Evolutionary conservation across 2,888 invertebrate species (phyloP), one percentile per base, ranked within the genome.

Genomic region (Papilio demoleus): DNA sequence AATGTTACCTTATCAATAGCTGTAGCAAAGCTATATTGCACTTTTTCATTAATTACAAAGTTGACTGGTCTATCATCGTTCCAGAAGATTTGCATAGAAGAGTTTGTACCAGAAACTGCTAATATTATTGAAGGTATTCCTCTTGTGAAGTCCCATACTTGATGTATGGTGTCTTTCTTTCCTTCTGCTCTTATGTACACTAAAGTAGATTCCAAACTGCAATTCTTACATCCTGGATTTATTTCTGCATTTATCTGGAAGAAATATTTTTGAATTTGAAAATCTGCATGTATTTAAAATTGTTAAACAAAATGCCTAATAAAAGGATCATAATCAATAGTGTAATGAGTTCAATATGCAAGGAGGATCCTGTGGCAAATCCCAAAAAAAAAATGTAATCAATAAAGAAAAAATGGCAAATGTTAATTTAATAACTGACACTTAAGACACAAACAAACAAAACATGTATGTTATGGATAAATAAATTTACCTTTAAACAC

Each of bases 121-220:
- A 94, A 83, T 17, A 95, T 82, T 31, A 95, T 77, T 0, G 94
- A 93, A 0, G 95, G 95, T 50, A 92, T 86, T 4, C 93, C 92
- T 27, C 76, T 67, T 3, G 93, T 91, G 75, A 95, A 95, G 82
- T 95, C 95, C 94, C 95, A 95, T 59, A 96, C 74, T 79, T 95
- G 95, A 78, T 96, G 95, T 0, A 95, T 80, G 0, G 93, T 93
- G 80, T 96, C 95, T 58, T 91, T 83, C 1, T 82, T 70, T 0
- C 95, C 94, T 24, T 88, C 91, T 0, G 95, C 94, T 77, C 86
- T 84, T 9, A 94, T 84, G 76, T 95, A 93, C 4, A 94, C 75
- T 0, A 94, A 92, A 1, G 83, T 75, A 61, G 86, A 81, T 53
- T 80, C 79, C 1, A 76, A 71, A 4, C 78, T 75, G 71, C 92